Evolutionary conservation across 1,140 invertebrate species (phyloP).

Genomic region (Hylaeus volcanicus): DNA sequence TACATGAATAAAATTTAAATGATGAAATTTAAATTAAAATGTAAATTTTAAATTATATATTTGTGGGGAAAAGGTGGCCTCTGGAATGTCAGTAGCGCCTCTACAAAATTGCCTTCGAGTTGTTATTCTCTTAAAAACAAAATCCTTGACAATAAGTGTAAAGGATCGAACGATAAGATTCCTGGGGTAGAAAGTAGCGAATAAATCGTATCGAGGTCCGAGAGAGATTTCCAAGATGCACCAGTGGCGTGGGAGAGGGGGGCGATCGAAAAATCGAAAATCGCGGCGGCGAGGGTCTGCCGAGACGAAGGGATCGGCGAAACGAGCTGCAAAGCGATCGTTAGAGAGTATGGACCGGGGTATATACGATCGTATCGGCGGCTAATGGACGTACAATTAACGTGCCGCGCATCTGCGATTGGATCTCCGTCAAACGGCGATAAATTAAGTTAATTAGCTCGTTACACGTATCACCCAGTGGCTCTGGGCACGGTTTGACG

Average conservation of each 20-base stretch:
- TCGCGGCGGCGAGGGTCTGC: conserved; percentile 37
- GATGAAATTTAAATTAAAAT: no score
- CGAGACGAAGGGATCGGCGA: conserved; percentile 51
- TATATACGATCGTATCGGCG: conserved; percentile 68
- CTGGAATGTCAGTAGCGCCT: no score
- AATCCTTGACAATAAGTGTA: no score
- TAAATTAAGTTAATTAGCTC: conserved; percentile 77
- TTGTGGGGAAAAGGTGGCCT: no score
- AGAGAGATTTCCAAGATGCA: not conserved
- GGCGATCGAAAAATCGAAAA: conserved; percentile 38
- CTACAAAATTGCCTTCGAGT: no score
- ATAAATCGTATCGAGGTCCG: not conserved
- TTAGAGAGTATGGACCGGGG: conserved; percentile 57
- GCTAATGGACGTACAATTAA: conserved; percentile 75
- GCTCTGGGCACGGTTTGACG: conserved; percentile 64
- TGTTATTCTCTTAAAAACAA: no score
- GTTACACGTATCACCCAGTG: conserved; percentile 66
- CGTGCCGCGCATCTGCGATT: conserved; percentile 70
- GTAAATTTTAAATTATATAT: no score
- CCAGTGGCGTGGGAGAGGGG: not conserved
- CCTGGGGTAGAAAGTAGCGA: no score
- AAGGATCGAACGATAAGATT: no score
- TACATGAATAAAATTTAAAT: no score
- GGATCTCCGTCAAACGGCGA: conserved; percentile 71
- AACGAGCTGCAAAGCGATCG: conserved; percentile 68